These are phyloP conservation scores for Lineus longissimus DNA, from an alignment of 1,140 invertebrate species.

Conservation along the genomic window DNA sequence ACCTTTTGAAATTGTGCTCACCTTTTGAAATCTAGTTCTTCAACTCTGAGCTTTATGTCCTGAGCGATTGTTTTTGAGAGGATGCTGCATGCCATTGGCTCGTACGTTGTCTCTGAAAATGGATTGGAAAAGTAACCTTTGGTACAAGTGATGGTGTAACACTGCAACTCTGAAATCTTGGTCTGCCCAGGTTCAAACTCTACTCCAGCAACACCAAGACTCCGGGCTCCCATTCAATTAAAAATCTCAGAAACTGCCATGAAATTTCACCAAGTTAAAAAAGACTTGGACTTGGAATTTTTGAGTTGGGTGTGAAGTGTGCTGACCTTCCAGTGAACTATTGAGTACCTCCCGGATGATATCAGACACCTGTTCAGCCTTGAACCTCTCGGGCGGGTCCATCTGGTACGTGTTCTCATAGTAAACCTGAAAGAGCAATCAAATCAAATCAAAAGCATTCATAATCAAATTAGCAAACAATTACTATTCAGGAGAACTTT, in stretches of 20 bases:
- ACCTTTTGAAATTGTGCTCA: conserved; percentile 3
- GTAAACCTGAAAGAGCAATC: conserved; percentile 21
- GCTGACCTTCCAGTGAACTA: conserved; percentile 29
- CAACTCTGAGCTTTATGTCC: conserved; percentile 31
- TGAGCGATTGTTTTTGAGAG: conserved; percentile 31
- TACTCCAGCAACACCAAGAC: neutral
- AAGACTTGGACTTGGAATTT: neutral
- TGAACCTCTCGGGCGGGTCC: conserved; percentile 33
- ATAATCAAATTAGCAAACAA: neutral
- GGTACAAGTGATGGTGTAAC: neutral
- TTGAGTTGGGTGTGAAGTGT: neutral
- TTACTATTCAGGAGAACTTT: neutral
- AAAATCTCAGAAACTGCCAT: neutral
- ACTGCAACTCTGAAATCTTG: neutral
- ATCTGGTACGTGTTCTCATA: conserved; percentile 37
- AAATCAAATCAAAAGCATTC: too few species aligned
- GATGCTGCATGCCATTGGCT: conserved; percentile 28
- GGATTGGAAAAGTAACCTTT: neutral
- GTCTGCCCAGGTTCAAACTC: neutral
- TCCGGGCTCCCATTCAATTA: neutral
- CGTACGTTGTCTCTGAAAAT: conserved; percentile 30
- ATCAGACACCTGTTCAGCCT: conserved; percentile 24
- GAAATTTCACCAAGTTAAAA: neutral
- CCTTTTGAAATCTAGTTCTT: conserved; percentile 34
- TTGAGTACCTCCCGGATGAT: conserved; percentile 33